phyloP scores from a whole-genome alignment of 2,113 vertebrate genomes.

The Neogobius melanostomus region DNA sequence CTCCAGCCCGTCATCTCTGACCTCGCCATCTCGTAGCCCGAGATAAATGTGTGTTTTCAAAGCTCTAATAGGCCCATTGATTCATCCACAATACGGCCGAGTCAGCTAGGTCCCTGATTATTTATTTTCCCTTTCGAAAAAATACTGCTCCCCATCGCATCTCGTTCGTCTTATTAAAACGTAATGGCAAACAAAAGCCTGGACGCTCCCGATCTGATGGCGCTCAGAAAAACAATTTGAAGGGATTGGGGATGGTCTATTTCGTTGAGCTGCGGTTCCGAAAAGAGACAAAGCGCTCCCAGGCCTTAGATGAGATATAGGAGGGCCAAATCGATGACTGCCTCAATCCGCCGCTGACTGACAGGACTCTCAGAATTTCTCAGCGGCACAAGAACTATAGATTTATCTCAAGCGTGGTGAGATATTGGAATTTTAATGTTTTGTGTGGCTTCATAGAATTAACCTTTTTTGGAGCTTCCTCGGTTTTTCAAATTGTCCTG shows the following conservation, averaged over 20 bases:
- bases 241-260: conserved; percentile 63
- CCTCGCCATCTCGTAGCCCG: conserved; percentile 63
- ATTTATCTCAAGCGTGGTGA: not conserved
- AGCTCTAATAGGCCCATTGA: conserved; percentile 72
- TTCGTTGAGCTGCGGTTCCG: conserved; percentile 35
- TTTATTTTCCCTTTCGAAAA: conserved; percentile 68
- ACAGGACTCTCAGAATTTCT: conserved; percentile 37
- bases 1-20: conserved; percentile 62
- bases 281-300: conserved; percentile 51
- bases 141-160: conserved; percentile 21
- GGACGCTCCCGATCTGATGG: conserved; percentile 59
- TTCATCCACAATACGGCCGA: conserved; percentile 64
- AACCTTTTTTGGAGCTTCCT: not conserved
- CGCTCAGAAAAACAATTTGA: conserved; percentile 68
- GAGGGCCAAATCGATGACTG: conserved; percentile 64
- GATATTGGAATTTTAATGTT: not conserved
- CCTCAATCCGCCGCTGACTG: conserved; percentile 49
- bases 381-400: conserved; percentile 25
- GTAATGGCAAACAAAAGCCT: conserved; percentile 67
- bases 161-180: conserved; percentile 71
- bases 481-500: no score
- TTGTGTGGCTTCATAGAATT: not conserved
- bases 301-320: conserved; percentile 65
- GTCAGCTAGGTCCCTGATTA: conserved; percentile 63
- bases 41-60: conserved; percentile 63